Percentiles rank a stretch among this genome's conserved stretches.
Evolutionary conservation across 2,113 vertebrate genomes (phyloP).

Genomic region (Haplochromis vanheusdeni): DNA sequence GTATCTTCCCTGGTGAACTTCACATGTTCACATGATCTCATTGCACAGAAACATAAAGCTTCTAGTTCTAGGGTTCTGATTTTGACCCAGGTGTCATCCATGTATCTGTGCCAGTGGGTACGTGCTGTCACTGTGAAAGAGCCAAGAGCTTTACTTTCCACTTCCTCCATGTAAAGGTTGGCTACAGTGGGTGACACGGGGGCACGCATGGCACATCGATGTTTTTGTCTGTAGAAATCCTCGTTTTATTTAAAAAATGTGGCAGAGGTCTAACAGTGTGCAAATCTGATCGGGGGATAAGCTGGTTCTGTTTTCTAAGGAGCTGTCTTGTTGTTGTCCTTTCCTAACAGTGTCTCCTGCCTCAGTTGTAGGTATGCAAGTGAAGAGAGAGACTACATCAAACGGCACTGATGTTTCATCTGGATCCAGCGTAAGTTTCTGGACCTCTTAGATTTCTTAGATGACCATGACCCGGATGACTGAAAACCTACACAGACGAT

Average conservation of each 20-base stretch:
- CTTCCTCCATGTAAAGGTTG: neutral
- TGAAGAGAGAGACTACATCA: neutral
- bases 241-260: neutral
- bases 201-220: neutral
- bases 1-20: neutral
- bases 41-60: neutral
- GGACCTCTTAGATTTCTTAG: neutral
- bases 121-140: neutral
- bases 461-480: neutral
- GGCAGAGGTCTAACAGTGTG: neutral
- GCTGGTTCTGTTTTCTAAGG: neutral
- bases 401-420: neutral
- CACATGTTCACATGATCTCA: neutral
- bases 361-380: neutral
- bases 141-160: neutral
- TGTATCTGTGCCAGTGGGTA: neutral
- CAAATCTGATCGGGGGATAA: neutral
- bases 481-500: neutral
- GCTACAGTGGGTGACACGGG: neutral
- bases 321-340: neutral
- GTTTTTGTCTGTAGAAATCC: neutral
- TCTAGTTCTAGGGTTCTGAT: neutral
- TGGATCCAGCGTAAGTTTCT: neutral
- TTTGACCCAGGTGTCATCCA: neutral
- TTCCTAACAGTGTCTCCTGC: neutral